These are phyloP conservation scores for Drosophila lutescens DNA, from an alignment of 2,888 invertebrate species.

Conservation along the genomic window DNA sequence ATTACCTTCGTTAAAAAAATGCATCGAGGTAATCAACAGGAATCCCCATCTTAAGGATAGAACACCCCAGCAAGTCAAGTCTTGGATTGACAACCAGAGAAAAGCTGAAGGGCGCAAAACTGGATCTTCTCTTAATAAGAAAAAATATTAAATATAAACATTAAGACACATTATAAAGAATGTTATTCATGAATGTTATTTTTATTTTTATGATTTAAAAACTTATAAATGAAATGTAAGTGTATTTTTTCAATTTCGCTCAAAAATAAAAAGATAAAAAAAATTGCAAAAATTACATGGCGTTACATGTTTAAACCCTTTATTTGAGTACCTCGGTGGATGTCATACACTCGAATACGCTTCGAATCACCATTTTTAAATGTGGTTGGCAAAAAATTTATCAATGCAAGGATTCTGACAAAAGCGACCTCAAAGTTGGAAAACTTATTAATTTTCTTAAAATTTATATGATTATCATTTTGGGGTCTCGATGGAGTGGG, in stretches of 20 bases:
- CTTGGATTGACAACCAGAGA: background rate
- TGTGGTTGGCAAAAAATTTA: background rate
- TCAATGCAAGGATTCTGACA: background rate
- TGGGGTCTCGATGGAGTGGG: background rate
- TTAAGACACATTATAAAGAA: no score
- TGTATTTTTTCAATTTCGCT: background rate
- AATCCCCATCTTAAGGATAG: background rate
- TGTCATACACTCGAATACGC: background rate
- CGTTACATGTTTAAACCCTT: conserved; percentile 1
- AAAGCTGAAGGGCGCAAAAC: background rate
- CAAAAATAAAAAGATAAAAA: background rate
- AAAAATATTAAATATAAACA: no score
- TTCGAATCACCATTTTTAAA: background rate
- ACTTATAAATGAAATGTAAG: background rate
- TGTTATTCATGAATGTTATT: background rate
- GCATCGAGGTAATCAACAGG: background rate
- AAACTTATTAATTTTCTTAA: no score
- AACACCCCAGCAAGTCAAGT: background rate
- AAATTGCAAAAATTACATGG: background rate
- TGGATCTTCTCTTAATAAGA: background rate
- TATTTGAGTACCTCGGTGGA: background rate
- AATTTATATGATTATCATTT: background rate
- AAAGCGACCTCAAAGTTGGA: background rate
- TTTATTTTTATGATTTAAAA: conserved; percentile 1
- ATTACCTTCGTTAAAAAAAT: background rate